These are phyloP conservation scores for Irena cyanogastra DNA, from an alignment of 2,113 vertebrate genomes.

Conservation along the genomic window DNA sequence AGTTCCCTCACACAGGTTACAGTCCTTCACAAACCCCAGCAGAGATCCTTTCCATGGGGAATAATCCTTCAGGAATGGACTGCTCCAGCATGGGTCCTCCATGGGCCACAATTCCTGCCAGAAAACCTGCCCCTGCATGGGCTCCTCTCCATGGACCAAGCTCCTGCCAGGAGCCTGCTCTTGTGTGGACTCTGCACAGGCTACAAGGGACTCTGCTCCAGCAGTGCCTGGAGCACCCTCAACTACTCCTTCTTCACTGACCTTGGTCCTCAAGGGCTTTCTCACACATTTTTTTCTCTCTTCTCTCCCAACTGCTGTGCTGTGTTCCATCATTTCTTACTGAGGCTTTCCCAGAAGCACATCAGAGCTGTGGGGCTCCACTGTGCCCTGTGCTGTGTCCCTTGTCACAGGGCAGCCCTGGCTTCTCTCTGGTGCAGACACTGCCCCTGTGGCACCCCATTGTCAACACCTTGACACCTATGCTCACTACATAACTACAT, in stretches of 20 bases:
- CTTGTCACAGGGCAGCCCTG: rapidly evolving
- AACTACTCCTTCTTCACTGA: not conserved
- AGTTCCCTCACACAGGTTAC: not conserved
- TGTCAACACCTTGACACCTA: not conserved
- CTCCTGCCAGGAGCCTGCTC: not conserved
- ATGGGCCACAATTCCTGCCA: not conserved
- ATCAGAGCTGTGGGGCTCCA: not conserved
- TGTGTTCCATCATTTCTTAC: not conserved
- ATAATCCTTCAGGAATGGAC: not conserved
- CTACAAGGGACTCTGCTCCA: not conserved
- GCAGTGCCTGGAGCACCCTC: not conserved
- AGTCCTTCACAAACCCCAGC: not conserved
- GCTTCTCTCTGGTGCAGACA: not conserved
- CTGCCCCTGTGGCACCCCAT: rapidly evolving
- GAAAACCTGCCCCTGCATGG: not conserved
- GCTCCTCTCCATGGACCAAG: not conserved
- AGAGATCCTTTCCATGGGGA: not conserved
- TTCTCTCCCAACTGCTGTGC: rapidly evolving
- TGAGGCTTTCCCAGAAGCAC: not conserved
- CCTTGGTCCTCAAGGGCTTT: not conserved
- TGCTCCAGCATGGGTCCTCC: not conserved
- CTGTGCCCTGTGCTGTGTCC: not conserved
- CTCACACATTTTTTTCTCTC: not conserved
- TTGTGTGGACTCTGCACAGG: not conserved
- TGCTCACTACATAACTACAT: not conserved